Conservation (phyloP, 92 coral and sea anemone genomes). For the Pocillopora meandrina region DNA sequence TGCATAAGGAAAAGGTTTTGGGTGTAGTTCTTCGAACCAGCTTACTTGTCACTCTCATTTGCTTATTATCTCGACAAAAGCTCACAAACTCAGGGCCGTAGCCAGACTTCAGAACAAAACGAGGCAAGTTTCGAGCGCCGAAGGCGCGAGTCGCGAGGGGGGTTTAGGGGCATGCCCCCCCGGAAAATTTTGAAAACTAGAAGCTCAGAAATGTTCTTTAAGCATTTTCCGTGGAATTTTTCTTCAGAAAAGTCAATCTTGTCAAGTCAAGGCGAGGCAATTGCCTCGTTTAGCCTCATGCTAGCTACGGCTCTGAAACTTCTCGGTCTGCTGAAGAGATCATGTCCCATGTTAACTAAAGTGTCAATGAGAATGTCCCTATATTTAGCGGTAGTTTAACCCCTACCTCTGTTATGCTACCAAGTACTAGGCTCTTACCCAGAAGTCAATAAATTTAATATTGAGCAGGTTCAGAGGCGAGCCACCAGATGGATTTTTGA, state of each 20-base stretch:
- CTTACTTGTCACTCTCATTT: background rate
- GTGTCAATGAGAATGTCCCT: constrained; percentile 11
- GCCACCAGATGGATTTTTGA: background rate
- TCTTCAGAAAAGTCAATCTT: no score
- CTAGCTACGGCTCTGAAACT: background rate
- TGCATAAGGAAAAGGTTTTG: no score
- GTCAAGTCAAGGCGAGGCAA: no score
- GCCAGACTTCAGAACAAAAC: no score
- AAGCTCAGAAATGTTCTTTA: no score
- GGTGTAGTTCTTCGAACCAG: no score
- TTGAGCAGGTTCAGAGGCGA: background rate
- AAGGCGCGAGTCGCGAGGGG: no score
- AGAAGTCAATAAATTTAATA: background rate
- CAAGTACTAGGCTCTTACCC: constrained; percentile 5
- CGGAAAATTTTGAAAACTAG: no score
- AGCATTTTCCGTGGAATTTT: no score
- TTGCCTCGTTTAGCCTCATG: no score
- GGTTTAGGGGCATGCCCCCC: no score
- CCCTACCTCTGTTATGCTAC: constrained; percentile 1
- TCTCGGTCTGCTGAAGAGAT: constrained; percentile 10
- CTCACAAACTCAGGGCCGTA: background rate
- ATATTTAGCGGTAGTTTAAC: background rate
- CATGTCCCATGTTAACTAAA: constrained; percentile 12
- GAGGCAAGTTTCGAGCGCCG: no score
- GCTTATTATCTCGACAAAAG: constrained; percentile 13